Evolutionary conservation across 2,113 vertebrate species (phyloP).

Genomic region (Willisornis vidua): DNA sequence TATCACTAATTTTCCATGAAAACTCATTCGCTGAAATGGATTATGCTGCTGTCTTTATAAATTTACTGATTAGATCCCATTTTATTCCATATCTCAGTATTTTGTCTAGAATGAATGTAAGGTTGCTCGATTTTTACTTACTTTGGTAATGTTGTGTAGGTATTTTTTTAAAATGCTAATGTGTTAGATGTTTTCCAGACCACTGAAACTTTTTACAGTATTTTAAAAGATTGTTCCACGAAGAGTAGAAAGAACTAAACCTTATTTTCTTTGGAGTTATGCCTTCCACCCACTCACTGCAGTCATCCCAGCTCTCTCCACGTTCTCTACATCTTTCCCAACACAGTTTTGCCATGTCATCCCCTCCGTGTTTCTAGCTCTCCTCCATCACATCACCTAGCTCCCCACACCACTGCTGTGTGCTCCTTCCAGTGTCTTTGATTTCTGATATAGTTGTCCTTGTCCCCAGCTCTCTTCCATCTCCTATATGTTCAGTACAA

Average conservation of each 20-base stretch:
- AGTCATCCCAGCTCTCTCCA: not conserved
- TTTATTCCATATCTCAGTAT: not conserved
- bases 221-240: not conserved
- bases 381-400: not conserved
- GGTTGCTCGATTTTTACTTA: not conserved
- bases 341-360: not conserved
- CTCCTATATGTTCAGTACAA: not conserved
- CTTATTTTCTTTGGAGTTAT: not conserved
- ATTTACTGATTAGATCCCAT: slow-evolving; percentile 8
- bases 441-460: not conserved
- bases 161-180: not conserved
- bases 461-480: not conserved
- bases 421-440: not conserved
- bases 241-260: not conserved
- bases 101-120: not conserved
- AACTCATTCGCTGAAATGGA: slow-evolving; percentile 11
- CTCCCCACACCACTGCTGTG: not conserved
- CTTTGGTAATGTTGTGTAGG: not conserved
- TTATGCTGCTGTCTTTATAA: slow-evolving; percentile 2
- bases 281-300: not conserved
- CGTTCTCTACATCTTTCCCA: not conserved
- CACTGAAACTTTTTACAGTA: not conserved
- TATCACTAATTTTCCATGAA: slow-evolving; percentile 35
- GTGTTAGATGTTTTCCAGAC: not conserved
- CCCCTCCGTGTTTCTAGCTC: not conserved